Base-by-base conservation (phyloP, 2,888 invertebrate genomes). In the Sthenelais limicola region DNA sequence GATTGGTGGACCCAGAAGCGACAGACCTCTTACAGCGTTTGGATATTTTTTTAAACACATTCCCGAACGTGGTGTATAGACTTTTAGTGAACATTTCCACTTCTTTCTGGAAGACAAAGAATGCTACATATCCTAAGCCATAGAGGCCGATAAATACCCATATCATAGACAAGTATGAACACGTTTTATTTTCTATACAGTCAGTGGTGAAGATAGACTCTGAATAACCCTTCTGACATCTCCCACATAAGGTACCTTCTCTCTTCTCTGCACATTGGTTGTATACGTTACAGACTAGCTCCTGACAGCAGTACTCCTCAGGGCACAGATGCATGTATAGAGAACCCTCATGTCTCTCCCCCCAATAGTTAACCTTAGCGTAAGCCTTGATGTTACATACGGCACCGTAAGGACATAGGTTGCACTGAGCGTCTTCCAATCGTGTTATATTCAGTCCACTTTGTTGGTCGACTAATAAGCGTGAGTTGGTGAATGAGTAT, bases 31-130 rank as follows among this genome's bases (percentile, higher is more conserved):
- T 33, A 28, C 62, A 62, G 24, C 62, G 26, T 7, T 38, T 62
- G 4, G 5, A 3, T 3, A 62, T 12, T 1, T 62, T 62, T 1
- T 15, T 62, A 24, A 62, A n/a, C 9, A 38, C 24, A 24, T 38
- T 35, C 38, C 9, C 15, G 18, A 47, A 47, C 70, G 54, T 54
- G 4, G 26, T 7, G 18, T 48, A 69, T 18, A 71, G 26, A n/a
- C 48, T 7, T 3, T 35, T 26, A 51, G 52, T 32, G 33, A 72
- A 35, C 62, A 32, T 15, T 21, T 43, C 58, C 5, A 58, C 72
- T 52, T 76, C 74, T 21, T 68, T 28, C 43, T 75, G 71, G 35
- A 75, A 75, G 67, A 75, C 68, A 56, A 76, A 75, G 69, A 76
- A 75, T 9, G 54, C 24, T 15, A 75, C 58, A 66, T 75, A 75